Percentiles rank a stretch among this genome's conserved stretches.
Conservation (phyloP, 2,888 invertebrate genomes). For the Drosophila dives region DNA sequence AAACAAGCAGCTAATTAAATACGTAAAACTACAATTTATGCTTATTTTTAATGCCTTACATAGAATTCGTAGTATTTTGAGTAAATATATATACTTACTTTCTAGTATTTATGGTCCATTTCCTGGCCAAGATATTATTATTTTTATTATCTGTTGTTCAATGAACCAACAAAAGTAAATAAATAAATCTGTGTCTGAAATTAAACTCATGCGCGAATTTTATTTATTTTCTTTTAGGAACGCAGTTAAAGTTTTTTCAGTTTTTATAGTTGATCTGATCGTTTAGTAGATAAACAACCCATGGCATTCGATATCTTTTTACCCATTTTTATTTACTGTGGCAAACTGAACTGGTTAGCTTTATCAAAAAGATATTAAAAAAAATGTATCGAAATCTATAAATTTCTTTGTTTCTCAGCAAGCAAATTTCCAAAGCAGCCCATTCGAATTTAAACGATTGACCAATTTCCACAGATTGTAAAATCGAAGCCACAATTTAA, state of each 20-base stretch:
- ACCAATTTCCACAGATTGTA: conserved; percentile 72
- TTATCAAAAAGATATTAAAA: background rate
- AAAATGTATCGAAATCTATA: background rate
- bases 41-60: background rate
- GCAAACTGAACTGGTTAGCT: background rate
- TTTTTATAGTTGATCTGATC: background rate
- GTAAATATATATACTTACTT: background rate
- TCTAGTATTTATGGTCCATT: background rate
- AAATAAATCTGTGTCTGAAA: background rate
- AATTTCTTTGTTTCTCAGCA: conserved; percentile 1
- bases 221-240: background rate
- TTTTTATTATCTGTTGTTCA: background rate
- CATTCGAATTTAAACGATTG: conserved; percentile 40
- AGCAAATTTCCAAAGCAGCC: conserved; percentile 37
- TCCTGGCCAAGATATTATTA: background rate
- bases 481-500: conserved; percentile 50
- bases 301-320: background rate
- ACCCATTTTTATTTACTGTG: background rate
- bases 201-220: background rate
- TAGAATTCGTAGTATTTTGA: background rate
- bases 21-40: background rate
- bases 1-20: background rate
- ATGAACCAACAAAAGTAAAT: background rate
- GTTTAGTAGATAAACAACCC: background rate
- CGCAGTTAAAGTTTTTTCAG: background rate